Evolutionary conservation across 2,797 vertebrate genomes (phyloP).

Genomic region (Molothrus ater): DNA sequence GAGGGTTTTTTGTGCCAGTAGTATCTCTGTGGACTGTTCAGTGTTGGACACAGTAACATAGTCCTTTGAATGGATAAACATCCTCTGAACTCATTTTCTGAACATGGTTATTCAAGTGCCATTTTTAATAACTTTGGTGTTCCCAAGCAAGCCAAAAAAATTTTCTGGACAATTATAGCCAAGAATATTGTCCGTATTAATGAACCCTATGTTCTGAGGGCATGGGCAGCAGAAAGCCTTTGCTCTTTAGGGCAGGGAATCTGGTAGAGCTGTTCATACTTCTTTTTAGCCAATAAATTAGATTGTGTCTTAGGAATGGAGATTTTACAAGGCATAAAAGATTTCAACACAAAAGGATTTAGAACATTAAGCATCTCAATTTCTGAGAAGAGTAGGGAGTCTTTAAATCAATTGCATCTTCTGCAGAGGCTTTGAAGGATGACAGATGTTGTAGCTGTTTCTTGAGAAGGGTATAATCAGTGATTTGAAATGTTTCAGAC

Average conservation of each 20-base stretch:
- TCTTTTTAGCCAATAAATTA: not conserved
- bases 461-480: conserved; percentile 46
- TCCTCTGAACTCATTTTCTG: not conserved
- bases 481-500: conserved; percentile 44
- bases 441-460: conserved; percentile 39
- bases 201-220: not conserved
- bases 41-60: not conserved
- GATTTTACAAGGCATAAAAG: not conserved
- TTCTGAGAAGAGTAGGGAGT: not conserved
- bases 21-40: not conserved
- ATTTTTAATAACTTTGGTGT: not conserved
- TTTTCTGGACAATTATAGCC: not conserved
- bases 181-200: not conserved
- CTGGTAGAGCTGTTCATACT: not conserved
- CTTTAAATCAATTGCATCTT: conserved; percentile 39
- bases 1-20: not conserved
- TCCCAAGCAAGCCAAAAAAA: not conserved
- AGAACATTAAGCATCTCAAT: not conserved
- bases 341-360: not conserved
- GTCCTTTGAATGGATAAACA: not conserved
- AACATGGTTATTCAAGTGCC: not conserved
- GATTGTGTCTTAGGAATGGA: not conserved
- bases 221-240: not conserved
- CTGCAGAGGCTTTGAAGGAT: conserved; percentile 42
- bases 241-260: not conserved